Conservation (phyloP, 2,888 invertebrate genomes). For the Mimachlamys varia region DNA sequence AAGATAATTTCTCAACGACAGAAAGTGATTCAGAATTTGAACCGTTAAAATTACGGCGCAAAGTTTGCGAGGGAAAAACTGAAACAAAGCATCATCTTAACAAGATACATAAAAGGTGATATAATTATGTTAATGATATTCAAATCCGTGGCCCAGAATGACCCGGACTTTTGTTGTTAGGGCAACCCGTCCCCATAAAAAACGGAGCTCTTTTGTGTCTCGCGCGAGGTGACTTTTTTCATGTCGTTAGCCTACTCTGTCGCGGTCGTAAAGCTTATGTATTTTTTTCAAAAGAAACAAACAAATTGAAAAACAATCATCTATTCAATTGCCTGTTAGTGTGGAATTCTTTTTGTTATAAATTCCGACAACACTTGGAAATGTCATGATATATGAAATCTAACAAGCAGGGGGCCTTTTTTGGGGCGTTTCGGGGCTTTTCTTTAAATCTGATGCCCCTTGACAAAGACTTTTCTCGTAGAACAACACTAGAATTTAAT, state of each 20-base stretch:
- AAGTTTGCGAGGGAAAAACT: not conserved
- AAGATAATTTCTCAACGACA: too few relatives aligned
- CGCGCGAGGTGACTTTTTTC: not conserved
- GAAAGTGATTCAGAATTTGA: too few relatives aligned
- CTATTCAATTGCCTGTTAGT: not conserved
- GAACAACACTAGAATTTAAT: not conserved
- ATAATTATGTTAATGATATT: not conserved
- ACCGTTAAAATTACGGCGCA: conserved; percentile 17
- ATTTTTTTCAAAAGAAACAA: conserved; percentile 13
- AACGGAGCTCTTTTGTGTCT: conserved; percentile 23
- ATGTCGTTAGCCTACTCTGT: not conserved
- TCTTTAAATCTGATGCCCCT: not conserved
- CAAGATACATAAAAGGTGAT: not conserved
- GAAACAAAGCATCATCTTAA: not conserved
- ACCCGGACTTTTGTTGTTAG: not conserved
- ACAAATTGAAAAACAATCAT: conserved; percentile 20
- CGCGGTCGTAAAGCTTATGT: not conserved
- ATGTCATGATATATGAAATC: conserved; percentile 4
- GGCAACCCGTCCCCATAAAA: conserved; percentile 3
- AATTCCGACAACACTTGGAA: not conserved
- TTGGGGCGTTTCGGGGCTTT: not conserved
- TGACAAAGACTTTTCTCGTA: not conserved
- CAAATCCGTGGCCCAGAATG: not conserved
- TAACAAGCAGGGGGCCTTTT: not conserved
- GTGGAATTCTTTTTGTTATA: not conserved